phyloP scores from a whole-genome alignment of 2,888 invertebrate genomes.

The Torymus texanus region DNA sequence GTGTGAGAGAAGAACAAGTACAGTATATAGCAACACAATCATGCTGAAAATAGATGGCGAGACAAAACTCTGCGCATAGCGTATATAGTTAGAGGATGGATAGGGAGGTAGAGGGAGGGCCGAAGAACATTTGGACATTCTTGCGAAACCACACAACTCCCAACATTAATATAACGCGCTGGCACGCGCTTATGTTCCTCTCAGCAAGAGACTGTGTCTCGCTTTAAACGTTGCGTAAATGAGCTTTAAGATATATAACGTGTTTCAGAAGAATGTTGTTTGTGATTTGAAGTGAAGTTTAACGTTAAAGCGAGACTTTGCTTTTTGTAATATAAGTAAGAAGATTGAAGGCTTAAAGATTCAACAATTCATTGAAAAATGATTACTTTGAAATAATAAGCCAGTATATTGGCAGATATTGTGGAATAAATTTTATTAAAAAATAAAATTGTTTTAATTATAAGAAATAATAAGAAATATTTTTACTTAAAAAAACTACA shows the following conservation, averaged over 20 bases:
- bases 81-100: neutral
- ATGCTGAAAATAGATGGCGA: constrained; percentile 17
- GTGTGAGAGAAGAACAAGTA: neutral
- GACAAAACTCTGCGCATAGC: neutral
- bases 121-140: constrained; percentile 28
- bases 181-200: neutral
- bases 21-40: constrained; percentile 12
- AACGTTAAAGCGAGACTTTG: no score
- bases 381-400: no score
- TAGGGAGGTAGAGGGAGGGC: neutral
- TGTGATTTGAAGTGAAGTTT: no score
- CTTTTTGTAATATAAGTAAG: no score
- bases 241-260: neutral
- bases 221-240: neutral
- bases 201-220: neutral
- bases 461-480: no score
- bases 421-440: no score
- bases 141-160: constrained; percentile 23
- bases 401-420: no score
- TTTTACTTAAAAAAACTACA: no score
- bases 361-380: no score
- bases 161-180: constrained; percentile 11
- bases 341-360: no score
- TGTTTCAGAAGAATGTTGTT: neutral
- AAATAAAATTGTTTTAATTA: no score